Evolutionary conservation across 2,113 vertebrate genomes (phyloP), one percentile per base, ranked within the genome.

Genomic region (Lepisosteus oculatus): DNA sequence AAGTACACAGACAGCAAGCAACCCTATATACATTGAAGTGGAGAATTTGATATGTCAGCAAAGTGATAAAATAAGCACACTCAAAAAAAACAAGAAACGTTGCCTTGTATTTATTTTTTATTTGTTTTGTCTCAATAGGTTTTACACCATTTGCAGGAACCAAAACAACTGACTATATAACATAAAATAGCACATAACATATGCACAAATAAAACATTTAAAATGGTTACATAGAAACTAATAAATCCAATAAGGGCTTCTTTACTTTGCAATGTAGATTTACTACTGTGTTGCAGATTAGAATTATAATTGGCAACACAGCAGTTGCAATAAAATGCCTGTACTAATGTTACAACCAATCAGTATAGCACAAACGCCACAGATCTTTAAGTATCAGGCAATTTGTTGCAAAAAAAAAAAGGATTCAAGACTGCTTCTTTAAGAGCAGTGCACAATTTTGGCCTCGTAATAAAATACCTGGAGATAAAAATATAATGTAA

Each of bases 81-180:
- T 43, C 15, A 68, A 61, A 42, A 41, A 42, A 54, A 71, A 8
- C 15, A 71, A 44, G 7, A 75, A 64, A 47, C 51, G 79, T 78
- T 83, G 80, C 79, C 43, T 79, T 74, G 55, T 66, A 70, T 65
- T 47, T 84, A 87, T 83, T 80, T 82, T 87, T 85, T 84, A 87
- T 90, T 90, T 89, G 83, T 90, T 90, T 88, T 85, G 79, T 90
- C 83, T 82, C 84, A 87, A 86, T 86, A 87, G 79, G 84, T 85
- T 85, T 87, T 82, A 87, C 86, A 89, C 79, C 83, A 90, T 79
- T 82, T 67, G 70, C 83, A 81, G 83, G 89, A 87, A 89, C 84
- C 85, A 75, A 77, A 87, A 90, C 86, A 85, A 84, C 83, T 83
- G 88, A 85, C 85, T 85, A 91, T 87, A 79, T 79, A 74, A 89